A percentile compares a stretch with the other conserved stretches of the same genome.
Evolutionary conservation across 2,797 vertebrate genomes (phyloP).

Genomic region (Pipistrellus pipistrellus): DNA sequence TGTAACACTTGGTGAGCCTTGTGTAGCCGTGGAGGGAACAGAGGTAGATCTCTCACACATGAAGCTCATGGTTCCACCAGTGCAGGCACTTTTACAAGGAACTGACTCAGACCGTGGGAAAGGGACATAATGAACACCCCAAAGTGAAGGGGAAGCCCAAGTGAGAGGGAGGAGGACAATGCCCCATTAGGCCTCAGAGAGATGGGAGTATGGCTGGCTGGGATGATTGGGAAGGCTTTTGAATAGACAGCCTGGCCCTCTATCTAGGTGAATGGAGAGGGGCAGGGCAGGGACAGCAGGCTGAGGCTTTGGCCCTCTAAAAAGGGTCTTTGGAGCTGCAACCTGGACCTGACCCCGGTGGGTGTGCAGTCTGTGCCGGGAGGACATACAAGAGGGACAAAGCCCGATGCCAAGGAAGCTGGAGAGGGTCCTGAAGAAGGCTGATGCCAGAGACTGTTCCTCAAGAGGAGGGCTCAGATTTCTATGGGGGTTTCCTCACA

Average conservation of each 20-base stretch:
- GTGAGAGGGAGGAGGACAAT: rapidly evolving
- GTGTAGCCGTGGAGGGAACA: background rate
- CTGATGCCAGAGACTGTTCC: background rate
- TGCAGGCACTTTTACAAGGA: background rate
- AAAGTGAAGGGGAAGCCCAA: background rate
- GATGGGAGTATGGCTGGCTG: rapidly evolving
- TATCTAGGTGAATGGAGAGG: no score
- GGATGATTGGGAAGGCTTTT: background rate
- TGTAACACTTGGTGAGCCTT: rapidly evolving
- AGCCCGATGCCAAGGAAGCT: background rate
- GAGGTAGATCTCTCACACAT: rapidly evolving
- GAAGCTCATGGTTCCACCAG: background rate
- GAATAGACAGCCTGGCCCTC: background rate
- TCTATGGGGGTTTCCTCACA: background rate
- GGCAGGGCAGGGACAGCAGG: background rate
- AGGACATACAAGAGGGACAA: background rate
- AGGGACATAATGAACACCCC: rapidly evolving
- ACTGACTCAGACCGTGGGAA: background rate
- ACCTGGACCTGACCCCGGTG: background rate
- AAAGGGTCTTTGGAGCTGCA: background rate
- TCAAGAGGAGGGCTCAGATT: background rate
- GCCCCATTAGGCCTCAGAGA: background rate
- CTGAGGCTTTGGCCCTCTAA: background rate
- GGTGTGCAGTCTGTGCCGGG: no score
- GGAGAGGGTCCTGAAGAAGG: background rate